A percentile compares a stretch with the other conserved stretches of the same genome.
Evolutionary conservation across 2,797 vertebrate genomes (phyloP).

Genomic region (Paramormyrops hopkinsi): DNA sequence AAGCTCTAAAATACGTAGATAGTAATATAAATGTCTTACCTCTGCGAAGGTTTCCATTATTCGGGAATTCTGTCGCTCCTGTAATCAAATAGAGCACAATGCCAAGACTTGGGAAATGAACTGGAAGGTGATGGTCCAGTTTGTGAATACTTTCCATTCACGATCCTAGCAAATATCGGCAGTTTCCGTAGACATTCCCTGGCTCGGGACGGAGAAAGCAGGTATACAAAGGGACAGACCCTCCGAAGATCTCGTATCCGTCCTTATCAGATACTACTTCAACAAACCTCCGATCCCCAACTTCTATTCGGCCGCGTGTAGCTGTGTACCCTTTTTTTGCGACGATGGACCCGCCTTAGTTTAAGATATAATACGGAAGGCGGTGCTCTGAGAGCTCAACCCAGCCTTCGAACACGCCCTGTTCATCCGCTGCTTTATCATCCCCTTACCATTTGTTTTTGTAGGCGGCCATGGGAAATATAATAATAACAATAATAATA

Average conservation of each 20-base stretch:
- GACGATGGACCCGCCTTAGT: not conserved
- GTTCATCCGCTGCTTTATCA: not conserved
- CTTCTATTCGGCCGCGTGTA: constrained; percentile 7
- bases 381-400: not conserved
- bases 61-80: not conserved
- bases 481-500: not conserved
- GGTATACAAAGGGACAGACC: not conserved
- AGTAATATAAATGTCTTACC: not conserved
- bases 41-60: constrained; percentile 9
- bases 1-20: not conserved
- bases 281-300: not conserved
- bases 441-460: not conserved
- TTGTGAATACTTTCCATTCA: constrained; percentile 51
- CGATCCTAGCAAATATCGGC: not conserved
- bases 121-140: not conserved
- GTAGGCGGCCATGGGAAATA: not conserved
- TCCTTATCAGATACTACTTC: not conserved
- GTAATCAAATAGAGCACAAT: not conserved
- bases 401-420: not conserved
- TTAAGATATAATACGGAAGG: not conserved
- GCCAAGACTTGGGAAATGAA: not conserved
- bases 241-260: not conserved
- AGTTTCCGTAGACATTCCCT: constrained; percentile 17
- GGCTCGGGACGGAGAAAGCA: not conserved
- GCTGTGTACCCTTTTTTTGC: not conserved